These are phyloP conservation scores for Brotula barbata DNA, from an alignment of 2,797 vertebrate genomes.

Conservation along the genomic window DNA sequence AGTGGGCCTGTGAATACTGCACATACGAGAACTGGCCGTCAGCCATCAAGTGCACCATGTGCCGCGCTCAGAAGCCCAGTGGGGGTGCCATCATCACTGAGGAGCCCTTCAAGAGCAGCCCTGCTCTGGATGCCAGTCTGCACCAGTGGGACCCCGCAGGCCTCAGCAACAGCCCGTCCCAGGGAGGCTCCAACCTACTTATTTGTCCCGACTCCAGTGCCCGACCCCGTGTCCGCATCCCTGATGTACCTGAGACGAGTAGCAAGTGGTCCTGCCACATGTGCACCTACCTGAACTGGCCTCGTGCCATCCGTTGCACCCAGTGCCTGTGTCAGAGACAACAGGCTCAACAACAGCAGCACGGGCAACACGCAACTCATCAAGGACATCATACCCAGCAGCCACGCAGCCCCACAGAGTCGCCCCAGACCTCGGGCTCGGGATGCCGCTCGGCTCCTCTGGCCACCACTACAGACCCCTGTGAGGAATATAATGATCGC, in stretches of 20 bases:
- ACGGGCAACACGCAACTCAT: slow-evolving; percentile 63
- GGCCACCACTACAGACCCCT: slow-evolving; percentile 84
- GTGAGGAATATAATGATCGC: slow-evolving; percentile 98
- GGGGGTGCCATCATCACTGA: slow-evolving; percentile 94
- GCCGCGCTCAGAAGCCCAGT: slow-evolving; percentile 93
- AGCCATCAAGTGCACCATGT: slow-evolving; percentile 99
- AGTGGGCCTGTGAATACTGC: slow-evolving; percentile 99
- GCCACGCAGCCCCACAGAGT: slow-evolving; percentile 91
- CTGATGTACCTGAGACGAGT: slow-evolving; percentile 85
- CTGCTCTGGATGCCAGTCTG: slow-evolving; percentile 85
- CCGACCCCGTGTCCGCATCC: slow-evolving; percentile 90
- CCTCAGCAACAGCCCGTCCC: slow-evolving; percentile 76
- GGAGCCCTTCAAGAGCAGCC: slow-evolving; percentile 94
- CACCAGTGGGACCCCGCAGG: slow-evolving; percentile 87
- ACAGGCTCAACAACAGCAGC: slow-evolving; percentile 71
- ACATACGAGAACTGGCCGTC: slow-evolving; percentile 99
- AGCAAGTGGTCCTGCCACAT: slow-evolving; percentile 99
- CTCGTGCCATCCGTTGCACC: slow-evolving; percentile 96
- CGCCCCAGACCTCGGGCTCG: slow-evolving; percentile 93
- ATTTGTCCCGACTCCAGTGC: slow-evolving; percentile 99
- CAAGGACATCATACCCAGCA: slow-evolving; percentile 69
- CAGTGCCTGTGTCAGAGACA: slow-evolving; percentile 95
- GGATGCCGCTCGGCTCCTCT: slow-evolving; percentile 83
- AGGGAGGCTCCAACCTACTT: slow-evolving; percentile 89
- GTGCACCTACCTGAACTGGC: slow-evolving; percentile 99